These are phyloP conservation scores for Gadopsis marmoratus DNA, from an alignment of 2,797 vertebrate genomes.

Conservation along the genomic window DNA sequence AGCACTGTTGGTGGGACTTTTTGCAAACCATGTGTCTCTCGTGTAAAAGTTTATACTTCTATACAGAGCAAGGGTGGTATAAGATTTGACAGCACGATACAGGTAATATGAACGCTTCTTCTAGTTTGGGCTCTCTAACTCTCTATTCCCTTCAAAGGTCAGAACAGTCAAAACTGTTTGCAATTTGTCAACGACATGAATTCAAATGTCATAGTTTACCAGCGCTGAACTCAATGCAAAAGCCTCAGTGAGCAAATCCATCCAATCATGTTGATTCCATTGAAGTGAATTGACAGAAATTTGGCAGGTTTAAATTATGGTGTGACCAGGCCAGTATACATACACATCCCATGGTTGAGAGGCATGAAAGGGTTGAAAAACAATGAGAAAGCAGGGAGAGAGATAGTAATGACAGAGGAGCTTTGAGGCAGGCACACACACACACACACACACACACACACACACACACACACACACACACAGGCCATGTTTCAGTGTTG, in stretches of 20 bases:
- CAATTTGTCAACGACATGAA: neutral
- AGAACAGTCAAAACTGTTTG: conserved; percentile 7
- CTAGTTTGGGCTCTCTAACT: conserved; percentile 10
- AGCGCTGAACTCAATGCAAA: neutral
- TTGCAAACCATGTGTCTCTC: neutral
- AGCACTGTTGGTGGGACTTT: too few relatives aligned
- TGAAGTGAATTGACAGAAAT: neutral
- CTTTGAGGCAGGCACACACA: conserved; percentile 26
- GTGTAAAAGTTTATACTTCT: neutral
- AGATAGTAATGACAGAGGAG: conserved; percentile 2
- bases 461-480: conserved; percentile 20
- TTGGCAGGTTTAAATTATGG: neutral
- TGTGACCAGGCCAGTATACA: neutral
- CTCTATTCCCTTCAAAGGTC: conserved; percentile 8
- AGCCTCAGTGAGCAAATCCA: neutral
- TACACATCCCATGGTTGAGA: too few relatives aligned
- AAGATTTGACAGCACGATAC: neutral
- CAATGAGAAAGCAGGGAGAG: conserved; percentile 14
- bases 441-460: conserved; percentile 13
- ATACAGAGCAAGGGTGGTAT: neutral
- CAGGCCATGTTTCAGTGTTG: conserved; percentile 42
- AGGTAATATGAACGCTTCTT: neutral
- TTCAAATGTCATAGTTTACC: neutral
- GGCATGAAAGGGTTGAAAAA: neutral
- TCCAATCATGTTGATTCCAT: neutral